Evolutionary conservation across 37 sponge, comb jelly and placozoan species (phyloP).

Genomic region (Haliclona indistincta): DNA sequence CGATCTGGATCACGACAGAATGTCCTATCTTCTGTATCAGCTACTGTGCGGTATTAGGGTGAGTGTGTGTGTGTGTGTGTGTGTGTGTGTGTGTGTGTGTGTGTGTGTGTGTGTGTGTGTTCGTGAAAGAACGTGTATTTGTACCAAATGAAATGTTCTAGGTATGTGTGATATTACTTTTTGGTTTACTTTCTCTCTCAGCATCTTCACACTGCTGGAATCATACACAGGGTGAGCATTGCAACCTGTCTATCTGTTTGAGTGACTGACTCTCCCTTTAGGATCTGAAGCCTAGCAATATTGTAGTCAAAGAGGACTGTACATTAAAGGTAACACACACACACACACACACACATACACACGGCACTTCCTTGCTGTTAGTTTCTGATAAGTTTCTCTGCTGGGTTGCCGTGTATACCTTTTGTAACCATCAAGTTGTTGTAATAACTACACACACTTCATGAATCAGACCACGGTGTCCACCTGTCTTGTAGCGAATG

Average conservation of each 20-base stretch:
- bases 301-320: conserved; percentile 97
- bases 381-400: no score
- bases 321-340: conserved; percentile 68
- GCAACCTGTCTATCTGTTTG: not conserved
- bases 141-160: not conserved
- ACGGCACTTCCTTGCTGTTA: no score
- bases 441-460: no score
- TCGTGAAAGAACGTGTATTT: not conserved
- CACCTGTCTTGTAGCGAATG: no score
- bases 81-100: not conserved
- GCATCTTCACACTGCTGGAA: conserved; percentile 85
- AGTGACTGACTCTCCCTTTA: conserved; percentile 8
- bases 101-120: not conserved
- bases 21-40: conserved; percentile 97
- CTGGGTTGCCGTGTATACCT: no score
- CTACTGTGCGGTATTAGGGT: conserved; percentile 87
- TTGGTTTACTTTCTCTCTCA: conserved; percentile 20
- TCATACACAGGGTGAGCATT: conserved; percentile 81
- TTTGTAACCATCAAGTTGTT: no score
- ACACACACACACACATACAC: no score
- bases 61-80: conserved; percentile 5
- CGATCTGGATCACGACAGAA: conserved; percentile 94
- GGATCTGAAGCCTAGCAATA: conserved; percentile 92
- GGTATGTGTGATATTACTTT: not conserved
- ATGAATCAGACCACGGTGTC: no score